Base-by-base conservation (phyloP, 1,140 invertebrate species). In the Dysdera silvatica region DNA sequence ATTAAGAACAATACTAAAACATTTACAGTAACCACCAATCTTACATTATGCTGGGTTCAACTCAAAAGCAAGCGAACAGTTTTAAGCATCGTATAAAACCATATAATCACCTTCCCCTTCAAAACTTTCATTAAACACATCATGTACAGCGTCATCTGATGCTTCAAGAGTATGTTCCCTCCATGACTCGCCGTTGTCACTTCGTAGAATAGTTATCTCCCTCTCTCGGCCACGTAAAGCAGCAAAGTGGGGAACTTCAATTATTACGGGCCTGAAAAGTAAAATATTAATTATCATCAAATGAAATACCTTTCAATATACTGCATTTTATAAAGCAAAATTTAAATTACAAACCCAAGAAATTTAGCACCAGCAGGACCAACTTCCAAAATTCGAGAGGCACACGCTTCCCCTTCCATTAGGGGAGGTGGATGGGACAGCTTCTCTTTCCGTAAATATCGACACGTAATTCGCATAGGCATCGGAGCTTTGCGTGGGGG, bases 201-300 rank as follows among this genome's bases (percentile, higher is more conserved):
- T 96, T 53, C 95, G 83, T 3, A 99, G 79, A 58, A 99, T 93
- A 18, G 98, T 89, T 28, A 99, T 97, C 80, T 99, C 97, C 37
- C 97, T 82, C 76, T 99, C 96, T 71, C 92, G 91, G 24, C 91
- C 94, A 37, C 91, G 83, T 1, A 99, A 82, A 0, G 95, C 96
- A 0, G 95, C 96, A 78, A 98, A 98, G 79, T 99, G 96, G 2
- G 97, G 97, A 51, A 99, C 89, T 81, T 99, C 95, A 66, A 99
- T 87, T 59, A 99, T 87, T 12, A 99, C 92, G 2, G 95, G 95
- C 41, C 90, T 93, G 74, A n/a, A 78, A 72, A 66, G 67, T 56
- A 71, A 55, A 74, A 54, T 72, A 65, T 66, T 37, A 60, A 33
- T 23, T 4, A 54, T n/a, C 23, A 20, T 52, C 7, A 0, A 24